A percentile compares a stretch with the other conserved stretches of the same genome.
Evolutionary conservation across 2,797 vertebrate species (phyloP).

Genomic region (Semotilus atromaculatus): DNA sequence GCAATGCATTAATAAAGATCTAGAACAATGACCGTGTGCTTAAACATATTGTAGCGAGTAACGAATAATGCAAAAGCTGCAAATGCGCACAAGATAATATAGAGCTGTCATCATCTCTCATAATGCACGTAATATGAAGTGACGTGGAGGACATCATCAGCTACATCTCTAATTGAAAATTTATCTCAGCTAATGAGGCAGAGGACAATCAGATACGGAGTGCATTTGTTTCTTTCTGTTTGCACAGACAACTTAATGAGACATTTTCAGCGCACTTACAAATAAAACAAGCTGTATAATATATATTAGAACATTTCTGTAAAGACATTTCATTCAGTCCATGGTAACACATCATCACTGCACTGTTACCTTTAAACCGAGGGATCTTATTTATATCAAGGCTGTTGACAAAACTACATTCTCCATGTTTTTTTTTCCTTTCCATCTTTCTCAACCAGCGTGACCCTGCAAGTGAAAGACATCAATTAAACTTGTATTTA

Average conservation of each 20-base stretch:
- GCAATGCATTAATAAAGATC: neutral
- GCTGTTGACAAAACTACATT: conserved; percentile 11
- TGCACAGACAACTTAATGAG: conserved; percentile 53
- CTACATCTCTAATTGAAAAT: conserved; percentile 52
- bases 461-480: conserved; percentile 32
- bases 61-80: neutral
- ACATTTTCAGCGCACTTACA: conserved; percentile 28
- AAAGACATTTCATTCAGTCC: conserved; percentile 12
- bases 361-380: conserved; percentile 6
- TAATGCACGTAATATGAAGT: conserved; percentile 35
- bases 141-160: conserved; percentile 37
- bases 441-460: neutral
- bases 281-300: conserved; percentile 26
- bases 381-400: conserved; percentile 2
- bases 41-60: neutral
- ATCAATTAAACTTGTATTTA: conserved; percentile 27
- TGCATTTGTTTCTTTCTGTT: conserved; percentile 45
- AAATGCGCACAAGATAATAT: neutral
- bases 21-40: neutral
- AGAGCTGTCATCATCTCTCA: conserved; percentile 32
- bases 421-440: neutral
- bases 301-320: neutral
- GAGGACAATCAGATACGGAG: conserved; percentile 43
- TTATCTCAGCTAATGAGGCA: conserved; percentile 56
- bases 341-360: conserved; percentile 4